These are phyloP conservation scores for Agelas oroides DNA, from an alignment of 37 sponge, comb jelly and placozoan species.

Conservation along the genomic window DNA sequence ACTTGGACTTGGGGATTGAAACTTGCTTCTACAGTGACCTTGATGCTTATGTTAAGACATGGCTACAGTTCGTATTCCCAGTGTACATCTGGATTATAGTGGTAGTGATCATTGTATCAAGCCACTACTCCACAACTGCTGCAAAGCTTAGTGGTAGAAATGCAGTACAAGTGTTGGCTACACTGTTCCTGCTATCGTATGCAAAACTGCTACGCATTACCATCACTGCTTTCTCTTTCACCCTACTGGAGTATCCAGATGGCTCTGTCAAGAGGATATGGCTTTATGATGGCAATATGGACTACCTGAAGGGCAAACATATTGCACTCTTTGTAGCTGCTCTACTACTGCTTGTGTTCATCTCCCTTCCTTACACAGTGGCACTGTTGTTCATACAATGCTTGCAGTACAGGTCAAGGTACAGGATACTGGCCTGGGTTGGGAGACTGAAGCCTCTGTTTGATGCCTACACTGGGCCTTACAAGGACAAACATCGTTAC, in stretches of 20 bases:
- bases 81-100: constrained; percentile 9
- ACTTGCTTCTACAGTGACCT: constrained; percentile 12
- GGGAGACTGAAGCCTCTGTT: constrained; percentile 8
- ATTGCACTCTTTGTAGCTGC: background rate
- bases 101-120: background rate
- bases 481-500: constrained; percentile 7
- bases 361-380: constrained; percentile 5
- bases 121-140: background rate
- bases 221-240: background rate
- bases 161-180: constrained; percentile 38
- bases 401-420: constrained; percentile 2
- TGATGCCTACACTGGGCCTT: constrained; percentile 18
- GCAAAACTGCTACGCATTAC: constrained; percentile 18
- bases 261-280: background rate
- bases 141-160: constrained; percentile 3
- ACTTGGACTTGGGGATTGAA: constrained; percentile 14
- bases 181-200: constrained; percentile 38
- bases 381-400: constrained; percentile 12
- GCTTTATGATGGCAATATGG: constrained; percentile 29
- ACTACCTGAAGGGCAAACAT: constrained; percentile 23
- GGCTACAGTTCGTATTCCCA: constrained; percentile 35
- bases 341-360: background rate
- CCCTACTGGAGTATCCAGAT: background rate
- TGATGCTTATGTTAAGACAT: constrained; percentile 6
- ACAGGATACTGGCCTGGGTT: constrained; percentile 2